These are phyloP conservation scores for Celastrina argiolus DNA, from an alignment of 2,888 invertebrate species.

Conservation along the genomic window DNA sequence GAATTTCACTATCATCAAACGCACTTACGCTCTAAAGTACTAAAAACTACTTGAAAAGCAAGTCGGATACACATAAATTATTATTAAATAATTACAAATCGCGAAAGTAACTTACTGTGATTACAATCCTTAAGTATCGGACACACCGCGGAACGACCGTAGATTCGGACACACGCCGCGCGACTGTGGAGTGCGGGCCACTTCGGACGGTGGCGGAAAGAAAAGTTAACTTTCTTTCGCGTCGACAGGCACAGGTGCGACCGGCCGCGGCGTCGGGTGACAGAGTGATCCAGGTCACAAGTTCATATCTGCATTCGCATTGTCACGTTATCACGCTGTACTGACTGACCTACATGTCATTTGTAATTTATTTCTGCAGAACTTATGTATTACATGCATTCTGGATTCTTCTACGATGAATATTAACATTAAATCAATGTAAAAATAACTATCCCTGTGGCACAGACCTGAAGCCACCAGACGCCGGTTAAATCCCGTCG, in stretches of 20 bases:
- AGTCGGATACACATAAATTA: neutral
- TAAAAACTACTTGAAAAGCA: neutral
- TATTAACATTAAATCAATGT: too few species aligned
- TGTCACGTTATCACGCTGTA: neutral
- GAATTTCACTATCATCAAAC: neutral
- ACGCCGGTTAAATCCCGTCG: too few species aligned
- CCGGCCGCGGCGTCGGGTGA: slow-evolving; percentile 23
- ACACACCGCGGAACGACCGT: neutral
- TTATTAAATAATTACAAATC: neutral
- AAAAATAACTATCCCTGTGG: too few species aligned
- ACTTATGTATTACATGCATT: too few species aligned
- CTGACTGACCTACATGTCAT: neutral
- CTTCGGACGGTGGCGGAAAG: slow-evolving; percentile 40
- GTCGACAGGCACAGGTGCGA: slow-evolving; percentile 39
- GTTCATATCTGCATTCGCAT: neutral
- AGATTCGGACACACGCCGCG: neutral
- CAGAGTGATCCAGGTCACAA: neutral
- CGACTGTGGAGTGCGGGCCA: neutral
- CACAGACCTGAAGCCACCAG: too few species aligned
- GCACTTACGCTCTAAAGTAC: neutral
- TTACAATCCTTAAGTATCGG: neutral
- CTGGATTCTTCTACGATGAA: too few species aligned
- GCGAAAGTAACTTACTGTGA: neutral
- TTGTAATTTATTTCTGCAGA: too few species aligned
- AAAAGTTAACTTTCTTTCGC: slow-evolving; percentile 72